These are phyloP conservation scores for Zaprionus capensis DNA, from an alignment of 1,140 invertebrate species.

Conservation along the genomic window DNA sequence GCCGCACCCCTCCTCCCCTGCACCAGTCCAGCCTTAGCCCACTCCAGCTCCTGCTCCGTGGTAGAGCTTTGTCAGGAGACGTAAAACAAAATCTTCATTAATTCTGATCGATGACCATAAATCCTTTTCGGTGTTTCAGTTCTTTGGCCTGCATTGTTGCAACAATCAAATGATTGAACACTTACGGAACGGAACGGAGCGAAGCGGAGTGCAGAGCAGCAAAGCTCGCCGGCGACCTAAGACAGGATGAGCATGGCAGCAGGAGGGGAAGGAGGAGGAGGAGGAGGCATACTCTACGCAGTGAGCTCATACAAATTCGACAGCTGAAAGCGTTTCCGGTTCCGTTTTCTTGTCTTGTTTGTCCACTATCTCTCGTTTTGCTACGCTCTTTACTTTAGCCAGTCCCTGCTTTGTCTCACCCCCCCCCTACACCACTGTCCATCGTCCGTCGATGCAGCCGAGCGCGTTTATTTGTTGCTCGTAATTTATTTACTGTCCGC, in stretches of 20 bases:
- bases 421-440: not conserved
- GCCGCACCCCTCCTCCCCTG: not conserved
- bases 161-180: constrained; percentile 81
- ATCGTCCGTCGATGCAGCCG: constrained; percentile 55
- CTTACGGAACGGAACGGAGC: constrained; percentile 46
- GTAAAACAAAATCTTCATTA: constrained; percentile 83
- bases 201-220: constrained; percentile 31
- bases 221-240: constrained; percentile 46
- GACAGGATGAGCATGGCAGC: constrained; percentile 39
- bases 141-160: constrained; percentile 59
- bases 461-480: constrained; percentile 82
- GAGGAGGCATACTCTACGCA: constrained; percentile 8
- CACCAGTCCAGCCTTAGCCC: no score
- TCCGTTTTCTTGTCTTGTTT: constrained; percentile 82
- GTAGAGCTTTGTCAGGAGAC: constrained; percentile 35
- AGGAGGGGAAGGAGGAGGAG: not conserved
- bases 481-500: constrained; percentile 83
- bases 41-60: constrained; percentile 10
- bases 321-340: constrained; percentile 80
- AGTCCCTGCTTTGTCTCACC: constrained; percentile 12
- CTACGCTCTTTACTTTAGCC: constrained; percentile 39
- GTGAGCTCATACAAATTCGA: constrained; percentile 77
- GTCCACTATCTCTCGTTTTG: constrained; percentile 57
- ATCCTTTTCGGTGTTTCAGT: constrained; percentile 64
- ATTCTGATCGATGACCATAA: constrained; percentile 84